Conservation (phyloP, 2,113 vertebrate species). For the Coturnix japonica region DNA sequence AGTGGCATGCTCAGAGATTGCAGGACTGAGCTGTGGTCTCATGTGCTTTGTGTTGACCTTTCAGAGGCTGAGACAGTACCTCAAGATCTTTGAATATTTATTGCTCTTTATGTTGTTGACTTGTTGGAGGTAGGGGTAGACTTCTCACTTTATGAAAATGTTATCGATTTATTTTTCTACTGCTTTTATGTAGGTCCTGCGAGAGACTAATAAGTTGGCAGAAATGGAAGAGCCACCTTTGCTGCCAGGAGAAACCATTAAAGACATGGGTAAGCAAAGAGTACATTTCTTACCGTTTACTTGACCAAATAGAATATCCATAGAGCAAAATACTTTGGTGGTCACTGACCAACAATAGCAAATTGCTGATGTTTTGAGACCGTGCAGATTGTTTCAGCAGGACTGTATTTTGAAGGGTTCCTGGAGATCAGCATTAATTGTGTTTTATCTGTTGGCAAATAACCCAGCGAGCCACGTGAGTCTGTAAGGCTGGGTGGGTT, state of each 20-base stretch:
- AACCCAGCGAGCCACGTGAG: rapidly evolving
- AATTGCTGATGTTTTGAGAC: neutral
- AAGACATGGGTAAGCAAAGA: slow-evolving; percentile 85
- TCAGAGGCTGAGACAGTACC: neutral
- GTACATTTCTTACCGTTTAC: neutral
- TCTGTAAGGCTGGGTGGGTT: neutral
- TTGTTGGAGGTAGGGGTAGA: neutral
- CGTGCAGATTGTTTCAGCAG: neutral
- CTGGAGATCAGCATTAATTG: neutral
- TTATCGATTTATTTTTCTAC: neutral
- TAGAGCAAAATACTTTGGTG: neutral
- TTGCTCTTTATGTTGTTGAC: neutral
- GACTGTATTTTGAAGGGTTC: neutral
- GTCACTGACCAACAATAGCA: neutral
- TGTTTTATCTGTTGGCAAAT: neutral
- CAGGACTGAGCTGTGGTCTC: neutral
- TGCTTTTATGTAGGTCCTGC: slow-evolving; percentile 71
- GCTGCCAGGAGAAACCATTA: slow-evolving; percentile 91
- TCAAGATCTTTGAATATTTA: neutral
- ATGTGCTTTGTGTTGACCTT: neutral
- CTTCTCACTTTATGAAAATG: neutral
- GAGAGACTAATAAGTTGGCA: slow-evolving; percentile 85
- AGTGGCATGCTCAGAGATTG: rapidly evolving
- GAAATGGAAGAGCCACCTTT: slow-evolving; percentile 90
- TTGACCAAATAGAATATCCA: neutral